Evolutionary conservation across 2,797 vertebrate genomes (phyloP).

Genomic region (Parauchenoglanis ngamensis): DNA sequence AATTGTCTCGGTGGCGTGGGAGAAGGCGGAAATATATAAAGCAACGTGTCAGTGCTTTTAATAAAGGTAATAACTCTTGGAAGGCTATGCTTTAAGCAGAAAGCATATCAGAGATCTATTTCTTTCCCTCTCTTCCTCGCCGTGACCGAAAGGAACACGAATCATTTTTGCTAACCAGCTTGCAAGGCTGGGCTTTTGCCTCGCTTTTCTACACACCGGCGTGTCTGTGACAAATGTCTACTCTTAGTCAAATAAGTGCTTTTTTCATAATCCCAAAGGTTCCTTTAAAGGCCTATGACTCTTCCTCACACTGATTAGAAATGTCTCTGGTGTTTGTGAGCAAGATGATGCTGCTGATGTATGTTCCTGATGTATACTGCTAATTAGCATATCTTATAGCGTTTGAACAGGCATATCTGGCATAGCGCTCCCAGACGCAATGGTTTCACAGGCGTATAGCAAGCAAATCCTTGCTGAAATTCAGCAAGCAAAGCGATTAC

Average conservation of each 20-base stretch:
- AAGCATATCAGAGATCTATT: conserved; percentile 79
- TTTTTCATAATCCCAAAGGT: conserved; percentile 39
- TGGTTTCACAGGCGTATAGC: neutral
- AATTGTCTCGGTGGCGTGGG: conserved; percentile 95
- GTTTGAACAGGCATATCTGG: neutral
- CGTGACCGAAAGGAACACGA: conserved; percentile 62
- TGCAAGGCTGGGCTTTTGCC: conserved; percentile 75
- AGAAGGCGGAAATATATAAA: conserved; percentile 90
- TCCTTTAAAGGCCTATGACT: neutral
- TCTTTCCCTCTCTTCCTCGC: conserved; percentile 45
- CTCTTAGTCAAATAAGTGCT: conserved; percentile 56
- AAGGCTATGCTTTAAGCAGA: conserved; percentile 83
- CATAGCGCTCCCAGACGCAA: neutral
- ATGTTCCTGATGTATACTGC: neutral
- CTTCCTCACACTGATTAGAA: conserved; percentile 2
- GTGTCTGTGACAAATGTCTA: conserved; percentile 36
- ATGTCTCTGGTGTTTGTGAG: neutral
- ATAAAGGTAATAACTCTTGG: conserved; percentile 95
- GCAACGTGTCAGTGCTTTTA: conserved; percentile 88
- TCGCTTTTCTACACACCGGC: conserved; percentile 6
- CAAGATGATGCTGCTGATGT: neutral
- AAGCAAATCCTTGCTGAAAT: neutral
- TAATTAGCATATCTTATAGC: neutral
- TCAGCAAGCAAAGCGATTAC: neutral
- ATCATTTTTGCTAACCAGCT: conserved; percentile 76